Percentiles rank a stretch among this genome's conserved stretches.
Conservation (phyloP, 2,113 vertebrate species). For the Tragelaphus scriptus region DNA sequence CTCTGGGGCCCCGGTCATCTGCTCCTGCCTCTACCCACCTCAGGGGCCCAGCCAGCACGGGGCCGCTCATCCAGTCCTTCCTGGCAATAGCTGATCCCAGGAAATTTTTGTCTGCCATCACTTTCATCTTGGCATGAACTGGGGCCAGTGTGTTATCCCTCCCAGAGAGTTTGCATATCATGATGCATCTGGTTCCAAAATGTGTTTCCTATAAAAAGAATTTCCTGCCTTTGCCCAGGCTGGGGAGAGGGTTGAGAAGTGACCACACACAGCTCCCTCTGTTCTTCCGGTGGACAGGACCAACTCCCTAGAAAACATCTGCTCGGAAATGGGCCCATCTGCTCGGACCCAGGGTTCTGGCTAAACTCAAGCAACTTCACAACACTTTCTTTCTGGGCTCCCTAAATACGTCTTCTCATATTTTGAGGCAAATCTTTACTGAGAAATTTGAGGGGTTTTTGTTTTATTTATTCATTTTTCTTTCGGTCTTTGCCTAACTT, state of each 20-base stretch:
- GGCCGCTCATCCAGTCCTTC: background rate
- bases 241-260: background rate
- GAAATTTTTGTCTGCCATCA: background rate
- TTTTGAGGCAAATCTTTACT: background rate
- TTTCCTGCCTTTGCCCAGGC: background rate
- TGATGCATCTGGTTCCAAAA: background rate
- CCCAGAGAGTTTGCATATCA: background rate
- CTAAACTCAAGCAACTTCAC: background rate
- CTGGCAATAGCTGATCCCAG: background rate
- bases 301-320: background rate
- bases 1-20: background rate
- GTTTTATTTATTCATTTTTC: background rate
- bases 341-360: background rate
- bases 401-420: background rate
- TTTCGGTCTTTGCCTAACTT: background rate
- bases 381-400: background rate
- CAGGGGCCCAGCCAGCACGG: background rate
- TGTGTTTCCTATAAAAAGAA: background rate
- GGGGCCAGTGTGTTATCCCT: background rate
- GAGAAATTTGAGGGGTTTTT: background rate
- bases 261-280: background rate
- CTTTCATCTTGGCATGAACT: no score
- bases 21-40: background rate
- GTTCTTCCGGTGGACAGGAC: accelerated
- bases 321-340: no score